Base-by-base conservation (phyloP, 2,113 vertebrate genomes). In the Oncorhynchus gorbuscha region DNA sequence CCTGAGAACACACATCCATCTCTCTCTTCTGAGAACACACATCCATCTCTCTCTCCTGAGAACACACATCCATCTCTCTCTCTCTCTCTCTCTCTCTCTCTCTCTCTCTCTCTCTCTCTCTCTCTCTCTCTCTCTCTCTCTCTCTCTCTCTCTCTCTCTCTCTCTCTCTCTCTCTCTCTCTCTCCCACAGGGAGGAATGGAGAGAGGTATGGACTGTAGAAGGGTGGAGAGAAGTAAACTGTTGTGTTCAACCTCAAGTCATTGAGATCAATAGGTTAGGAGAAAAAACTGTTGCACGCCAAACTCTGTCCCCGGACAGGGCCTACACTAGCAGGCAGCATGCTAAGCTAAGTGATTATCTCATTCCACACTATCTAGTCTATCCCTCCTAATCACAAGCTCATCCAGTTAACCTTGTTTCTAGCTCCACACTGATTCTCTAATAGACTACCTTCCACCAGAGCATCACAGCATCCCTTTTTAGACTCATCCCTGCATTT, bases 371-470 rank as follows among this genome's bases (percentile, higher is more conserved):
- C 79, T 86, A 87, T 88, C 84, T 90, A 86, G 84, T 83, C 79
- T 79, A 81, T 80, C 3, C 1, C 49, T 51, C 13, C 13, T 51
- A 51, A 51, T 87, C 85, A 85, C 84, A 85, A 82, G 87, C 82
- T 90, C 84, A 90, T 83, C 75, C 76, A 78, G 85, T 87, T 85
- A 90, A 77, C 78, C 81, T 87, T 81, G 86, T 88, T 84, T 82
- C 81, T 84, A 84, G 86, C 85, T 88, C 87, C 84, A 86, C 88
- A 88, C 82, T 84, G 79, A 69, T 82, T 79, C 78, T 78, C 85
- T 87, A 88, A 89, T 84, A 88, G 77, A 85, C 88, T 88, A 84
- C 88, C 61, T 11, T 88, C 75, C 81, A 81, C 72, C 76, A 81
- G 76, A 81, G 76, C 77, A 73, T 20, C 32, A 73, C 20, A 65